Evolutionary conservation across 2,888 invertebrate species (phyloP).

Genomic region (Epirrhoe alternata): DNA sequence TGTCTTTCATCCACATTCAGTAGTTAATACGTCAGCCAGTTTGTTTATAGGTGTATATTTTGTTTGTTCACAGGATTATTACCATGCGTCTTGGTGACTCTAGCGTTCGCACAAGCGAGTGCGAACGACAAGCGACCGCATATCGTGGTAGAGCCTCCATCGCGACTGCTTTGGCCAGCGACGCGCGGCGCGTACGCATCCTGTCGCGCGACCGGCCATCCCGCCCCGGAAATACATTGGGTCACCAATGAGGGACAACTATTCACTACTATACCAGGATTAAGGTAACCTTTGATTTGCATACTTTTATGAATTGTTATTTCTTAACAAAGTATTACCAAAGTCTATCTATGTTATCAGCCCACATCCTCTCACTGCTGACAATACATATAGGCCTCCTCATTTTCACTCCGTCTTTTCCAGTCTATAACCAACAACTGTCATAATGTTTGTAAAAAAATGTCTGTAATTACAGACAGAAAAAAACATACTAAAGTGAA

Average conservation of each 20-base stretch:
- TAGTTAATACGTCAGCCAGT: too few relatives aligned
- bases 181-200: slow-evolving; percentile 74
- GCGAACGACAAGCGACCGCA: slow-evolving; percentile 76
- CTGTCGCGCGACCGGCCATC: slow-evolving; percentile 75
- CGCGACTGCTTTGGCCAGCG: slow-evolving; percentile 77
- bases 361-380: too few relatives aligned
- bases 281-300: slow-evolving; percentile 57
- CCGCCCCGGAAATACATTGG: slow-evolving; percentile 76
- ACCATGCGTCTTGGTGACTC: slow-evolving; percentile 57
- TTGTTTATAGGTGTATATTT: neutral
- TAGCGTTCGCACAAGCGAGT: slow-evolving; percentile 56
- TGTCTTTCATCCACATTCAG: too few relatives aligned
- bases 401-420: too few relatives aligned
- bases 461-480: too few relatives aligned
- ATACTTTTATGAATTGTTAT: neutral
- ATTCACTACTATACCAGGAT: slow-evolving; percentile 77
- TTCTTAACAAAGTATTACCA: too few relatives aligned
- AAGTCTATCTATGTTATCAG: too few relatives aligned
- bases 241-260: slow-evolving; percentile 78
- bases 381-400: too few relatives aligned
- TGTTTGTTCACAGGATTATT: slow-evolving; percentile 33
- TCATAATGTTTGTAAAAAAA: too few relatives aligned
- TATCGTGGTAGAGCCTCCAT: slow-evolving; percentile 72
- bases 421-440: too few relatives aligned
- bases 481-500: neutral